These are phyloP conservation scores for Acheta domesticus DNA, from an alignment of 2,888 invertebrate species.

Conservation along the genomic window DNA sequence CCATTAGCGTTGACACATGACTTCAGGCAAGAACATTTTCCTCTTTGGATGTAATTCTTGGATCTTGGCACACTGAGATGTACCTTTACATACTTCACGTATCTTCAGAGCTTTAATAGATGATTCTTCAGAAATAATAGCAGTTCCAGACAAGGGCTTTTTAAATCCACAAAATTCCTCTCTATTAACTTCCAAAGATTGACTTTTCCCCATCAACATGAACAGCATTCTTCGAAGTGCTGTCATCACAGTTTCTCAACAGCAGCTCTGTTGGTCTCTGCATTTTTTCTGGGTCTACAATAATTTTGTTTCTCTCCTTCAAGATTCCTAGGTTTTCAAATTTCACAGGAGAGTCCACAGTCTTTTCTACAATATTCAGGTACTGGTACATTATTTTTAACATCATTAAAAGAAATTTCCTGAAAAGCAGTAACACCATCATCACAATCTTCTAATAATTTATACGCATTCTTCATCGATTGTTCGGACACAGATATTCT, in stretches of 20 bases:
- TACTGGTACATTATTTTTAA: neutral
- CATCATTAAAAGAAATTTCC: neutral
- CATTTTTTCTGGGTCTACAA: no score
- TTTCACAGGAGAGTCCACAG: neutral
- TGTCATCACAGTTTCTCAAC: no score
- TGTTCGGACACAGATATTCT: neutral
- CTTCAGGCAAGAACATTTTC: slow-evolving; percentile 45
- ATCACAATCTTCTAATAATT: neutral
- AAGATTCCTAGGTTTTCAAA: neutral
- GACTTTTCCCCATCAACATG: no score
- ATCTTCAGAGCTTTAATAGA: no score
- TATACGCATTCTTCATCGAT: neutral
- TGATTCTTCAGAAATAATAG: no score
- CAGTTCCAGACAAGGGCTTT: no score
- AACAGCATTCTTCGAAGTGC: no score
- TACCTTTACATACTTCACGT: neutral
- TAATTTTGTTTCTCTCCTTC: no score
- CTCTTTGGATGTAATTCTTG: slow-evolving; percentile 23
- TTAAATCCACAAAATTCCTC: no score
- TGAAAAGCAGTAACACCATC: neutral
- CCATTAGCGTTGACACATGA: no score
- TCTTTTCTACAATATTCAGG: neutral
- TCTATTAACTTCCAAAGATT: no score
- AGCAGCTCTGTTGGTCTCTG: no score
- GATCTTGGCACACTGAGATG: neutral